These are phyloP conservation scores for Macquaria australasica DNA, from an alignment of 2,113 vertebrate genomes.

Conservation along the genomic window DNA sequence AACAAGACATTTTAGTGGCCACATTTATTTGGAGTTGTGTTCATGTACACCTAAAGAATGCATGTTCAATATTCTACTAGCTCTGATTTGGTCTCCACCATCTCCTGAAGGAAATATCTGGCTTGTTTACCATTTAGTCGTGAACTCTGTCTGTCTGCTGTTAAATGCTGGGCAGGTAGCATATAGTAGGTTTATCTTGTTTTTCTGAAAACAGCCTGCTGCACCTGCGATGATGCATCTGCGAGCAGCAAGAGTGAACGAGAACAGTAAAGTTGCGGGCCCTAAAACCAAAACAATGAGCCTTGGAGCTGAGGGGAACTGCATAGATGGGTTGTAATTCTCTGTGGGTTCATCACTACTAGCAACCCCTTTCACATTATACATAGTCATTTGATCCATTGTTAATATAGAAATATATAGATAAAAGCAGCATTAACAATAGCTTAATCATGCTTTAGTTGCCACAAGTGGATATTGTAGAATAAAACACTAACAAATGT, in stretches of 20 bases:
- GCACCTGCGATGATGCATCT: not conserved
- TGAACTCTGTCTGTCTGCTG: not conserved
- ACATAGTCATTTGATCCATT: not conserved
- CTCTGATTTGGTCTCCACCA: not conserved
- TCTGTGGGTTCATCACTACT: not conserved
- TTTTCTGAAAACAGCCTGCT: not conserved
- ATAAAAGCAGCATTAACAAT: not conserved
- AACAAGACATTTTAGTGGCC: too few species aligned
- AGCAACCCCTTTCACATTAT: not conserved
- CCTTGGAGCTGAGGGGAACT: not conserved
- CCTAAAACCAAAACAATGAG: not conserved
- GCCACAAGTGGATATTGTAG: not conserved
- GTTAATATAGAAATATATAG: not conserved
- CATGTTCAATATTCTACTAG: too few species aligned
- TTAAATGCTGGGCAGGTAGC: not conserved
- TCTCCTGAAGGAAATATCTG: not conserved
- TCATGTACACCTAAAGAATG: not conserved
- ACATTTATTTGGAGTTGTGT: not conserved
- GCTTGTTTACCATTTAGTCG: not conserved
- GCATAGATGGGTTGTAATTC: not conserved
- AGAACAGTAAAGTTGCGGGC: not conserved
- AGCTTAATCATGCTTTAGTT: not conserved
- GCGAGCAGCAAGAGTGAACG: not conserved
- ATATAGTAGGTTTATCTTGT: not conserved
- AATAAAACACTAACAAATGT: not conserved